Evolutionary conservation across 2,888 invertebrate species (phyloP).

Genomic region (Chymomyza caudatula): DNA sequence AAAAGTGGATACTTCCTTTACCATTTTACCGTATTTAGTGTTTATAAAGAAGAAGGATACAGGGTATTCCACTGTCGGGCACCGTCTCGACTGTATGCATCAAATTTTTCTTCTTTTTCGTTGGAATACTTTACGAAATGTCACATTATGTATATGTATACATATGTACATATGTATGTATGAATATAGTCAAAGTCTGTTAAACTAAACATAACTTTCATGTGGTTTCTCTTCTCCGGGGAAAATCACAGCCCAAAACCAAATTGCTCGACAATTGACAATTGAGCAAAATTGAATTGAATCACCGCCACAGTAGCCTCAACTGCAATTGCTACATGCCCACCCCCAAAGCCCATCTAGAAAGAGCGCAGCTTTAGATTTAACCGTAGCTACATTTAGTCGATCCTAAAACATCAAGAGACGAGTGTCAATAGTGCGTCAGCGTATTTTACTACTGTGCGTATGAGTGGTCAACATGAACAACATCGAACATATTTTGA

Average conservation of each 20-base stretch:
- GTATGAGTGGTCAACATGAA: slow-evolving; percentile 59
- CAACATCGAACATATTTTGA: slow-evolving; percentile 74
- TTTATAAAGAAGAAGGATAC: no score
- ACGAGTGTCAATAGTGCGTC: background rate
- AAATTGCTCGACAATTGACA: slow-evolving; percentile 67
- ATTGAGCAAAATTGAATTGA: slow-evolving; percentile 66
- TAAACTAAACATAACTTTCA: slow-evolving; percentile 50
- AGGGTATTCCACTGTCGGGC: no score
- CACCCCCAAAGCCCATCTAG: background rate
- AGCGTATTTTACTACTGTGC: background rate
- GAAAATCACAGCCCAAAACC: slow-evolving; percentile 37
- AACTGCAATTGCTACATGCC: background rate
- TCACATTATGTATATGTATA: slow-evolving; percentile 35
- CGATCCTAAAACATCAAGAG: background rate
- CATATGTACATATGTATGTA: slow-evolving; percentile 30
- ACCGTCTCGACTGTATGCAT: no score
- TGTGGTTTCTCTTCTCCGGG: slow-evolving; percentile 12
- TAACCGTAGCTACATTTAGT: background rate
- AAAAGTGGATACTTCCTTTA: no score
- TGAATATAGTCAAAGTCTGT: slow-evolving; percentile 17
- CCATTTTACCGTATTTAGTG: no score
- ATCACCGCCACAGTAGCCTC: slow-evolving; percentile 36
- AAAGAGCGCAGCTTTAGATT: background rate
- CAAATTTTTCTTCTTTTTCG: background rate
- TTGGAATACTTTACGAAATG: background rate